Percentiles rank a stretch among this genome's conserved stretches.
Conservation (phyloP, 2,797 vertebrate genomes). For the Spatula versicolor region DNA sequence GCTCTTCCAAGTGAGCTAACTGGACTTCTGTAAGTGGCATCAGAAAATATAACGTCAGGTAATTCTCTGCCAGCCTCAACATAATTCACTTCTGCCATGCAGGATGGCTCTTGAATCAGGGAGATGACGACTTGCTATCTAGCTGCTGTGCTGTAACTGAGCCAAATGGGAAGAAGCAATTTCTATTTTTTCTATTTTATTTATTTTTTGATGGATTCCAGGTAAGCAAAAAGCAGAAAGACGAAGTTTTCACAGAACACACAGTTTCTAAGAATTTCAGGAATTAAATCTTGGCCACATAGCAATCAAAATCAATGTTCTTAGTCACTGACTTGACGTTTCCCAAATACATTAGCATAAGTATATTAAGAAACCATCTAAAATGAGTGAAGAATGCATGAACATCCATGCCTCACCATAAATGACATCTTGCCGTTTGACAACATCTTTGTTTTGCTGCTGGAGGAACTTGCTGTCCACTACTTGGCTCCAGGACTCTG, state of each 20-base stretch:
- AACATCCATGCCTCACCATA: conserved; percentile 83
- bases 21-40: neutral
- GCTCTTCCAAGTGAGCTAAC: neutral
- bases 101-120: neutral
- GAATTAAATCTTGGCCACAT: neutral
- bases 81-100: rapidly evolving
- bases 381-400: neutral
- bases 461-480: conserved; percentile 90
- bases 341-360: neutral
- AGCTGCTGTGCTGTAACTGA: neutral
- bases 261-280: neutral
- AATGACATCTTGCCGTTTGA: conserved; percentile 96
- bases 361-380: neutral
- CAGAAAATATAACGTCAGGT: neutral
- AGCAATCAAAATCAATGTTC: neutral
- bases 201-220: neutral
- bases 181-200: neutral
- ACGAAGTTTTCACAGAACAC: neutral
- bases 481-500: conserved; percentile 93
- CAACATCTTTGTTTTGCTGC: conserved; percentile 89
- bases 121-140: neutral
- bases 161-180: neutral
- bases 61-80: neutral
- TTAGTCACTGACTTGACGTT: neutral
- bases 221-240: neutral